Evolutionary conservation across 2,888 invertebrate species (phyloP).

Genomic region (Galerucella nymphaeae): DNA sequence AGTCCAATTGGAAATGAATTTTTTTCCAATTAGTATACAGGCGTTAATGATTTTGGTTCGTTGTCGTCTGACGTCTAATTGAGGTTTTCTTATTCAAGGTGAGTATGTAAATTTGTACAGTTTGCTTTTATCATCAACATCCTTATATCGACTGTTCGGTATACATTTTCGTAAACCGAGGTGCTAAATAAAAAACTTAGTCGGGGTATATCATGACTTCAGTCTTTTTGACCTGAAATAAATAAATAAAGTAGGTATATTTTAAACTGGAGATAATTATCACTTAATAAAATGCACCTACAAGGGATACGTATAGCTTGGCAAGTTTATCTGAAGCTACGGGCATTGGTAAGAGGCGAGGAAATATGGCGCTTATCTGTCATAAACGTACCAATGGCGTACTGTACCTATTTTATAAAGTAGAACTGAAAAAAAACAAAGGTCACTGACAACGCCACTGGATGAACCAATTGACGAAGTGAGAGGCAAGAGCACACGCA

Average conservation of each 20-base stretch:
- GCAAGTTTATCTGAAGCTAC: too few species aligned
- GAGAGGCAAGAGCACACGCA: too few species aligned
- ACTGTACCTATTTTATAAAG: too few species aligned
- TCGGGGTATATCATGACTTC: slow-evolving; percentile 20
- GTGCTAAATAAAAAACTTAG: slow-evolving; percentile 47
- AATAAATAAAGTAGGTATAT: slow-evolving; percentile 23
- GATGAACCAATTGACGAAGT: too few species aligned
- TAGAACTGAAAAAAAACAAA: too few species aligned
- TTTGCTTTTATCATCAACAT: slow-evolving; percentile 53
- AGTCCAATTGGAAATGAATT: slow-evolving; percentile 14
- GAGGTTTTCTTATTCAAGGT: slow-evolving; percentile 56
- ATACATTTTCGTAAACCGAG: slow-evolving; percentile 52
- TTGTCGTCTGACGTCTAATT: slow-evolving; percentile 57
- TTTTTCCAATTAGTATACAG: slow-evolving; percentile 54
- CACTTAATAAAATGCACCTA: slow-evolving; percentile 18
- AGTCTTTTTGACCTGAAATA: slow-evolving; percentile 24
- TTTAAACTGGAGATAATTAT: slow-evolving; percentile 7
- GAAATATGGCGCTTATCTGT: too few species aligned
- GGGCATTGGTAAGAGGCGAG: too few species aligned
- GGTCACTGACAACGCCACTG: too few species aligned
- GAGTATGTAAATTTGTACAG: slow-evolving; percentile 56
- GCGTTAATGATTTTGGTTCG: slow-evolving; percentile 58
- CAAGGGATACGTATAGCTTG: neutral
- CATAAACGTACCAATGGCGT: too few species aligned
- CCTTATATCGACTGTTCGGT: slow-evolving; percentile 41